These are phyloP conservation scores for Mormyrus lacerda DNA, from an alignment of 2,113 vertebrate species.

Conservation along the genomic window DNA sequence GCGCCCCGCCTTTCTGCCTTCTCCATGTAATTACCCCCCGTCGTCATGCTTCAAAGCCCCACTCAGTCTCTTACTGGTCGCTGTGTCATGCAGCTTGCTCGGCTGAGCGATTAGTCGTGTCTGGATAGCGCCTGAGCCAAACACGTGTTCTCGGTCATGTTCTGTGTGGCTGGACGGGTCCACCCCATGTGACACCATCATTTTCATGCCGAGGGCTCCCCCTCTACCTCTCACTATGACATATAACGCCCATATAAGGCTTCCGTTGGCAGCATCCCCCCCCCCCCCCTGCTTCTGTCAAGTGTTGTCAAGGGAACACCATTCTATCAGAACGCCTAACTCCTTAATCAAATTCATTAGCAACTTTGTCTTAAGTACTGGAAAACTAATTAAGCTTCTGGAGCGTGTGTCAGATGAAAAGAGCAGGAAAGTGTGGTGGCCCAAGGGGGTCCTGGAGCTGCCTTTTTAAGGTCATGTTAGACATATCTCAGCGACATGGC, in stretches of 20 bases:
- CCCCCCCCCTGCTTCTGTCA: neutral
- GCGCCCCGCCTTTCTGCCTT: neutral
- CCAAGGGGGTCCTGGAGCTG: neutral
- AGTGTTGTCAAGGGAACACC: slow-evolving; percentile 16
- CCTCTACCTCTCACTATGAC: neutral
- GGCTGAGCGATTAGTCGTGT: neutral
- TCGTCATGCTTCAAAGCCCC: neutral
- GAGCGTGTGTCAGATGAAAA: slow-evolving; percentile 25
- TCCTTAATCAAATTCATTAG: slow-evolving; percentile 37
- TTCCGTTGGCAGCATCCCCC: neutral
- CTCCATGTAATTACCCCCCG: neutral
- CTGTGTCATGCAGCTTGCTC: neutral
- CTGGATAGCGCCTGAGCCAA: neutral
- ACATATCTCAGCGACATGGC: neutral
- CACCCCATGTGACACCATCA: neutral
- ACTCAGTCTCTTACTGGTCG: neutral
- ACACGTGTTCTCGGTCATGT: neutral
- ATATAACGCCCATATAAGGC: neutral
- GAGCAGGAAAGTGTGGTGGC: slow-evolving; percentile 9
- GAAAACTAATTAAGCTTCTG: slow-evolving; percentile 32
- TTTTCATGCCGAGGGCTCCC: neutral
- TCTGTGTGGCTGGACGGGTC: neutral
- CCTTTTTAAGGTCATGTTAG: neutral
- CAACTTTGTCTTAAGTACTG: slow-evolving; percentile 26
- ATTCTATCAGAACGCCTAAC: slow-evolving; percentile 29